These are phyloP conservation scores for Halesus radiatus DNA, from an alignment of 1,140 invertebrate species.

Conservation along the genomic window DNA sequence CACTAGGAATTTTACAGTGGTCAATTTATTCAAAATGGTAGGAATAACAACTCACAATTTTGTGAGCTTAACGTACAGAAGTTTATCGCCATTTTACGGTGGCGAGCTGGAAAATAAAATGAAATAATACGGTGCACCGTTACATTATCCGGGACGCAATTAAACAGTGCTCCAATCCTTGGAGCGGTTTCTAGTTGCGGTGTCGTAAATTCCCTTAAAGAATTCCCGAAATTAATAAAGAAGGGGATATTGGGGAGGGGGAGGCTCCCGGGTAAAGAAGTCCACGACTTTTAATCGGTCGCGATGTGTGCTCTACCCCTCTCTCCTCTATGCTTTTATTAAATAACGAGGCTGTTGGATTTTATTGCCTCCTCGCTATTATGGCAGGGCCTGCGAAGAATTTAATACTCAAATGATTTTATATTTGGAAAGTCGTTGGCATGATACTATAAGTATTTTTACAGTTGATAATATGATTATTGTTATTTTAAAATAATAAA, in stretches of 20 bases:
- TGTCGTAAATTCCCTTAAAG: slow-evolving; percentile 39
- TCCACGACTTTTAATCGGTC: neutral
- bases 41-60: neutral
- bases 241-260: slow-evolving; percentile 20
- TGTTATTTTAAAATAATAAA: no score
- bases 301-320: slow-evolving; percentile 14
- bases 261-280: neutral
- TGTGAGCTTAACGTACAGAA: slow-evolving; percentile 6
- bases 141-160: slow-evolving; percentile 44
- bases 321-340: neutral
- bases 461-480: no score
- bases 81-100: slow-evolving; percentile 28
- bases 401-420: no score
- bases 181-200: slow-evolving; percentile 29
- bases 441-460: no score
- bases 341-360: slow-evolving; percentile 40
- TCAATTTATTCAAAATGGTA: neutral
- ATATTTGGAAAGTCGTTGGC: no score
- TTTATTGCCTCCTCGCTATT: slow-evolving; percentile 30
- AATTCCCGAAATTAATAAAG: slow-evolving; percentile 45
- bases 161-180: slow-evolving; percentile 42
- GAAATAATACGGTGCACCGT: slow-evolving; percentile 37
- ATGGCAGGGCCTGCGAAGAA: no score
- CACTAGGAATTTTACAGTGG: neutral
- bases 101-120: slow-evolving; percentile 26